Evolutionary conservation across 2,888 invertebrate species (phyloP).

Genomic region (Harpalus rufipes): DNA sequence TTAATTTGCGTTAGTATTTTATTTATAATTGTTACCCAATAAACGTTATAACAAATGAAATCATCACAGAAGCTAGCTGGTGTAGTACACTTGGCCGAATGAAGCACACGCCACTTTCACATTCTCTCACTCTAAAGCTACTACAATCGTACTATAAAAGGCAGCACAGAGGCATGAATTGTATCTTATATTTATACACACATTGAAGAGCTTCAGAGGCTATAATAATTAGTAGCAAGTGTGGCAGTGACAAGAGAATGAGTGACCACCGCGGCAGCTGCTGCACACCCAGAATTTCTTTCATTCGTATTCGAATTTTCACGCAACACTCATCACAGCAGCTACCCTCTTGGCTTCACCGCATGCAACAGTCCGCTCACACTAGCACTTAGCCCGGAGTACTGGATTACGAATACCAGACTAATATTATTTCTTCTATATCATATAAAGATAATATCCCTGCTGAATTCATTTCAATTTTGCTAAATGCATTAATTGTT

Average conservation of each 20-base stretch:
- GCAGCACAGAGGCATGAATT: constrained; percentile 65
- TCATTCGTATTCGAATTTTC: neutral
- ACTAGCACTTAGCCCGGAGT: constrained; percentile 9
- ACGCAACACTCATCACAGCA: neutral
- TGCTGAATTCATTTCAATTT: constrained; percentile 55
- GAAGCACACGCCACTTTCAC: constrained; percentile 28
- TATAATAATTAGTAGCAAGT: constrained; percentile 16
- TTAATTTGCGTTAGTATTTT: constrained; percentile 31
- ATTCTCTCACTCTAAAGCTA: constrained; percentile 55
- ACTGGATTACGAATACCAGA: constrained; percentile 4
- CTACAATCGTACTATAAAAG: constrained; percentile 66
- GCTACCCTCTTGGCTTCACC: neutral
- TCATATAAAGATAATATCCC: constrained; percentile 36
- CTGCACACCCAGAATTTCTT: neutral
- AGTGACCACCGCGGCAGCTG: neutral
- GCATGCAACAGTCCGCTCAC: neutral
- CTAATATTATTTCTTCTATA: neutral
- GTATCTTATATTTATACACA: constrained; percentile 62
- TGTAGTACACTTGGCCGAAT: constrained; percentile 25
- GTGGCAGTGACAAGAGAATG: neutral
- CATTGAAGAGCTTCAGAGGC: constrained; percentile 61
- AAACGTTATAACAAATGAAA: constrained; percentile 23
- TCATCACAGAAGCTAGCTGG: constrained; percentile 57
- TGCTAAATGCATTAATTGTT: constrained; percentile 61
- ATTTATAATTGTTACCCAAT: constrained; percentile 28